Percentiles rank a stretch among this genome's conserved stretches.
Evolutionary conservation across 2,888 invertebrate species (phyloP).

Genomic region (Cryptocephalus moraei): DNA sequence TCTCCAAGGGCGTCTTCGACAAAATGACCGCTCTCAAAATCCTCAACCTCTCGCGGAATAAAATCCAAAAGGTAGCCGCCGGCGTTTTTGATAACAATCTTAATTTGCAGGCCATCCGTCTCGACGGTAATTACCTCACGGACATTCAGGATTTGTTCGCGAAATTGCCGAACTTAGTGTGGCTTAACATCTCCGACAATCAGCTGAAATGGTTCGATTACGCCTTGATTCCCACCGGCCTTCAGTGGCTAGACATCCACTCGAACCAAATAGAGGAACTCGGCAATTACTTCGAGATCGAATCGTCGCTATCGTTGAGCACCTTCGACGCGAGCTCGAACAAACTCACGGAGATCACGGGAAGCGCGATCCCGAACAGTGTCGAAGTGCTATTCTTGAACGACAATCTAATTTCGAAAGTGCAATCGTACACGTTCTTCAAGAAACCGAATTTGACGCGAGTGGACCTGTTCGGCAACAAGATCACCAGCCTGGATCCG

Average conservation of each 20-base stretch:
- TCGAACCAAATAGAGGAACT: constrained; percentile 73
- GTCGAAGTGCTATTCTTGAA: constrained; percentile 69
- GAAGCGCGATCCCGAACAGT: constrained; percentile 73
- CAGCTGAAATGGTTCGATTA: constrained; percentile 76
- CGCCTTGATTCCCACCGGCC: constrained; percentile 70
- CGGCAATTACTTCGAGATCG: constrained; percentile 77
- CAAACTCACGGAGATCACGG: constrained; percentile 69
- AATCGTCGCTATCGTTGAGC: constrained; percentile 65
- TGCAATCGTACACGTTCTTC: constrained; percentile 79
- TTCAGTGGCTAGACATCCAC: constrained; percentile 79
- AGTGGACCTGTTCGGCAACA: constrained; percentile 72
- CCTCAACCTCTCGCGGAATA: constrained; percentile 73
- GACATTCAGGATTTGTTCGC: constrained; percentile 72
- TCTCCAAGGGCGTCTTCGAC: constrained; percentile 69
- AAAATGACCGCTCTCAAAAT: constrained; percentile 70
- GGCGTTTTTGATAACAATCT: constrained; percentile 69
- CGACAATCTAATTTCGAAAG: constrained; percentile 71
- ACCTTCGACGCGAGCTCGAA: constrained; percentile 78
- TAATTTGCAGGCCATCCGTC: constrained; percentile 68
- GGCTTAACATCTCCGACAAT: constrained; percentile 82
- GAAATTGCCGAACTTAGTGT: constrained; percentile 69
- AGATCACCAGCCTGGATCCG: constrained; percentile 64
- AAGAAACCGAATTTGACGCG: constrained; percentile 75
- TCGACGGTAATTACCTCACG: constrained; percentile 72
- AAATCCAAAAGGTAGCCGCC: constrained; percentile 66